Evolutionary conservation across 2,888 invertebrate genomes (phyloP).

Genomic region (Lagria hirta): DNA sequence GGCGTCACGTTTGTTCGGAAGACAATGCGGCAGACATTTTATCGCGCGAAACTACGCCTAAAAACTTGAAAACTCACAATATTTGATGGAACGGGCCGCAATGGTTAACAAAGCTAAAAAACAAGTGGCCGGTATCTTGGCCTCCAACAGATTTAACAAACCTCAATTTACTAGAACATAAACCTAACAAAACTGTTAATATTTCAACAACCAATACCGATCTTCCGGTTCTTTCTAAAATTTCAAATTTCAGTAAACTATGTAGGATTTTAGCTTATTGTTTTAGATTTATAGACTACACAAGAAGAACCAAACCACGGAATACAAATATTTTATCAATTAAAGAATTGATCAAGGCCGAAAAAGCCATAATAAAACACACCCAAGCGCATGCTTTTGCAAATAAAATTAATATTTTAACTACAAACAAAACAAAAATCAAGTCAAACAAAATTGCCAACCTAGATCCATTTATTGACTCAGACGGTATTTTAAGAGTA

Average conservation of each 20-base stretch:
- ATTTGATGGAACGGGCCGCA: constrained; percentile 25
- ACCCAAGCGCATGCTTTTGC: background rate
- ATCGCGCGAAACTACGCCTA: constrained; percentile 13
- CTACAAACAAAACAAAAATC: background rate
- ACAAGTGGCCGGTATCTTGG: background rate
- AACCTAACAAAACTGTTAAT: background rate
- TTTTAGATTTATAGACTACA: background rate
- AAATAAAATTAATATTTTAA: background rate
- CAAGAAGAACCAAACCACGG: too few relatives aligned
- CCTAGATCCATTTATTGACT: too few relatives aligned
- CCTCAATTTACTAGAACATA: background rate
- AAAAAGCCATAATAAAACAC: background rate
- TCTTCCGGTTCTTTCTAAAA: background rate
- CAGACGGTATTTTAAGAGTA: too few relatives aligned
- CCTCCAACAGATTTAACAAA: background rate
- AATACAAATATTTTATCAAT: background rate
- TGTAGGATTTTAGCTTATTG: background rate
- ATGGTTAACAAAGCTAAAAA: constrained; percentile 7
- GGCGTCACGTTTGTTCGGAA: constrained; percentile 9
- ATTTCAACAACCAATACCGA: background rate
- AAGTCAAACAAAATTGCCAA: constrained; percentile 1
- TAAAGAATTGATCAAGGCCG: background rate
- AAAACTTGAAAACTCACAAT: background rate
- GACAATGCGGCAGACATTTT: constrained; percentile 19
- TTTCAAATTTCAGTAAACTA: background rate